These are phyloP conservation scores for Rotaria magnacalcarata DNA, from an alignment of 2,888 invertebrate species.

Conservation along the genomic window DNA sequence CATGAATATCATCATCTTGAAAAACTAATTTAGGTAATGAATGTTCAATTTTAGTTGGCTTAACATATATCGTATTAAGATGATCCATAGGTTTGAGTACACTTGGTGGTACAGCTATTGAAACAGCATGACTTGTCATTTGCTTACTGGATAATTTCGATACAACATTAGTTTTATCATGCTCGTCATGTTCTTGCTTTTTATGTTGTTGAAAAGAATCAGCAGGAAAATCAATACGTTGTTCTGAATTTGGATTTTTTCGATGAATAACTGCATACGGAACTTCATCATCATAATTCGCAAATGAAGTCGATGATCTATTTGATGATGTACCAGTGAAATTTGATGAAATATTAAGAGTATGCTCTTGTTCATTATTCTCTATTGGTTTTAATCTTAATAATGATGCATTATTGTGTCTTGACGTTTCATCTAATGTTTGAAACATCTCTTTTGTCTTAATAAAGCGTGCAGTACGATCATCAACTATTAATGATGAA, in stretches of 20 bases:
- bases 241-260: neutral
- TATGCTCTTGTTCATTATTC: neutral
- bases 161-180: neutral
- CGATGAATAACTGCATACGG: neutral
- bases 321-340: neutral
- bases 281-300: neutral
- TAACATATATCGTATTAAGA: constrained; percentile 2
- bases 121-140: neutral
- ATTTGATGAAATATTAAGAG: neutral
- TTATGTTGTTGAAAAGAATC: neutral
- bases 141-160: neutral
- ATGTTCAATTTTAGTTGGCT: constrained; percentile 30
- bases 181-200: constrained; percentile 7
- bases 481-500: no score
- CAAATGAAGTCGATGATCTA: neutral
- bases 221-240: constrained; percentile 14
- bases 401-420: neutral
- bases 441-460: neutral
- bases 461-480: neutral
- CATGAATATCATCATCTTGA: neutral
- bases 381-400: neutral
- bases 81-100: constrained; percentile 14
- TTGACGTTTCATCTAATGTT: neutral
- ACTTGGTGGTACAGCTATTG: neutral
- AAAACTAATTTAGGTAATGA: neutral